Evolutionary conservation across 1,140 invertebrate species (phyloP).

Genomic region (Drosophila asahinai): DNA sequence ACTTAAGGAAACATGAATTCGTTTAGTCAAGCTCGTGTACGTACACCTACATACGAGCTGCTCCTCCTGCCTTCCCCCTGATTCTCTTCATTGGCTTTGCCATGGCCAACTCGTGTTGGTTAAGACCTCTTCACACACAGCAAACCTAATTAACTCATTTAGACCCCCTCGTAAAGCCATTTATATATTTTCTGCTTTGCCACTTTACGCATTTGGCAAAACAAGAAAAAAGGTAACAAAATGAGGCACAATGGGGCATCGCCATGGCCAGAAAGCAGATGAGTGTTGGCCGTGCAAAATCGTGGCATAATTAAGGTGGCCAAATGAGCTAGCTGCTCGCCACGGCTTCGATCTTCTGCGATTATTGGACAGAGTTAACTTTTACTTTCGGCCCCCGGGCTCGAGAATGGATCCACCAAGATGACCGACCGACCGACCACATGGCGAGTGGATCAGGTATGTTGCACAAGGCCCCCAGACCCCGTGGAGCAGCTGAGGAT

Average conservation of each 20-base stretch:
- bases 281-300: conserved; percentile 51
- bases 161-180: conserved; percentile 48
- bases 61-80: not conserved
- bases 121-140: conserved; percentile 33
- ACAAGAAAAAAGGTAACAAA: conserved; percentile 26
- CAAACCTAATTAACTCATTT: conserved; percentile 60
- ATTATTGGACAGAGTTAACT: conserved; percentile 47
- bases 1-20: not conserved
- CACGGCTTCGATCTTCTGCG: conserved; percentile 32
- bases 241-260: conserved; percentile 39
- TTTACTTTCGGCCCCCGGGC: conserved; percentile 60
- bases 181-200: conserved; percentile 41
- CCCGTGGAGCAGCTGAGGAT: conserved; percentile 23
- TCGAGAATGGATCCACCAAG: conserved; percentile 37
- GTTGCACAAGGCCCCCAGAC: conserved; percentile 53
- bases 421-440: conserved; percentile 25
- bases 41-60: conserved; percentile 13
- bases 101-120: conserved; percentile 34
- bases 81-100: conserved; percentile 40
- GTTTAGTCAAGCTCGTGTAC: not conserved
- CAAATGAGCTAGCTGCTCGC: conserved; percentile 30
- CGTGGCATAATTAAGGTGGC: conserved; percentile 40
- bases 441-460: conserved; percentile 44
- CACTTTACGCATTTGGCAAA: conserved; percentile 42
- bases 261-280: conserved; percentile 59